Base-by-base conservation (phyloP, 2,113 vertebrate species). In the Ornithorhynchus anatinus region DNA sequence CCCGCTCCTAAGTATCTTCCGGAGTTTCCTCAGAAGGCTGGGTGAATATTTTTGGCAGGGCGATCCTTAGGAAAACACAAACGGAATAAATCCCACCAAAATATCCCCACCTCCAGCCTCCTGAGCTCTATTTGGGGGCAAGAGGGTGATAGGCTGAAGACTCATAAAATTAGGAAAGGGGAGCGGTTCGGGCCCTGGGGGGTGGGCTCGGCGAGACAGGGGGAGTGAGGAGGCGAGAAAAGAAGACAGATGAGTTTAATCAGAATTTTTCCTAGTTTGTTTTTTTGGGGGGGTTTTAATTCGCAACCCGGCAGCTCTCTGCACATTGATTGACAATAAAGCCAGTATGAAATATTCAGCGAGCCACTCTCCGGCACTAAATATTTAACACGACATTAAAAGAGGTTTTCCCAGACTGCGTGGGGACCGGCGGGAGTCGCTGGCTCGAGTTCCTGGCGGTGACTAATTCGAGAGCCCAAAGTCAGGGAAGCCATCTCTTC, bases 261-360 rank as follows among this genome's bases (percentile, higher is more conserved):
- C 86, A 78, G 48, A 73, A 72, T 65, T 79, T 74, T 60, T 81
- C 75, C 75, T 31, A 13, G 16, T 29, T 8, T n/a, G n/a, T n/a
- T n/a, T n/a, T n/a, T n/a, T n/a, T n/a, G n/a, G n/a, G n/a, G n/a
- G n/a, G n/a, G n/a, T n/a, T n/a, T n/a, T n/a, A n/a, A n/a, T n/a
- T n/a, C n/a, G n/a, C n/a, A n/a, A n/a, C n/a, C n/a, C n/a, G n/a
- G n/a, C n/a, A 72, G 78, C 78, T 87, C 80, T 87, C 80, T 82
- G 63, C 53, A 6, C 89, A 93, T 91, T 92, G 92, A 93, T 93
- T 91, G 92, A 84, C 89, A 90, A 93, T 93, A 93, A 92, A 91
- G 88, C 64, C 75, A 75, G 63, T 90, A 93, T 93, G 82, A 94
- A 94, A 92, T 92, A 94, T 93, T 91, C 91, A 92, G 84, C 79